Base-by-base conservation (phyloP, 2,888 invertebrate species). In the Molorchus minor region DNA sequence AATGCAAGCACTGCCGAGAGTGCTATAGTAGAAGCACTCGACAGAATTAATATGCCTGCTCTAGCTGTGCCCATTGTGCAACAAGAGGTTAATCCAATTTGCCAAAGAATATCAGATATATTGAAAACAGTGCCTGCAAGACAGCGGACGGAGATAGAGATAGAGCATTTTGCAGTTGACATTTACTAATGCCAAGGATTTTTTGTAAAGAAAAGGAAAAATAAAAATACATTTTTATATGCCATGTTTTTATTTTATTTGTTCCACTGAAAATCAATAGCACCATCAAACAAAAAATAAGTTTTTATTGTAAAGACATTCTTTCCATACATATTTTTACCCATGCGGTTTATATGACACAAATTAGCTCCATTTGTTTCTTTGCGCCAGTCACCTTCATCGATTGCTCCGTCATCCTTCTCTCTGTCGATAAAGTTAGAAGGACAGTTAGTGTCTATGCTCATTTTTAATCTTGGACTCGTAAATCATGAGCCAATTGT, bases 261-360 rank as follows among this genome's bases (percentile, higher is more conserved):
- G 49, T 62, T 41, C 56, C 58, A 62, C 44, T 62, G 58, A 46
- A 51, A 62, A 1, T 40, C 10, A 52, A 62, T 44, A 47, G 58
- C 58, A 19, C 56, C 53, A 19, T 58, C 55, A n/a, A 45, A 40
- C 38, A 15, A 29, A 21, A 12, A 61, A 55, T 40, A 30, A 7
- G 45, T 35, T 35, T 52, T 62, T 43, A 62, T 46, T 19, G 4
- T 1, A 17, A 56, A 41, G 19, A 52, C 51, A 35, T 2, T 40
- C 56, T 47, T 46, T 12, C 46, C 25, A 52, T 52, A 55, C 45
- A 45, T 59, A 59, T 59, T 59, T 17, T 43, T 59, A 33, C 58
- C 40, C 4, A 46, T 33, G 17, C 52, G 40, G 15, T 38, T 52
- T 17, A 53, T 25, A 30, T n/a, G 29, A 12, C 20, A 29, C 29